Base-by-base conservation (phyloP, 2,797 vertebrate genomes). In the Lerista edwardsae region DNA sequence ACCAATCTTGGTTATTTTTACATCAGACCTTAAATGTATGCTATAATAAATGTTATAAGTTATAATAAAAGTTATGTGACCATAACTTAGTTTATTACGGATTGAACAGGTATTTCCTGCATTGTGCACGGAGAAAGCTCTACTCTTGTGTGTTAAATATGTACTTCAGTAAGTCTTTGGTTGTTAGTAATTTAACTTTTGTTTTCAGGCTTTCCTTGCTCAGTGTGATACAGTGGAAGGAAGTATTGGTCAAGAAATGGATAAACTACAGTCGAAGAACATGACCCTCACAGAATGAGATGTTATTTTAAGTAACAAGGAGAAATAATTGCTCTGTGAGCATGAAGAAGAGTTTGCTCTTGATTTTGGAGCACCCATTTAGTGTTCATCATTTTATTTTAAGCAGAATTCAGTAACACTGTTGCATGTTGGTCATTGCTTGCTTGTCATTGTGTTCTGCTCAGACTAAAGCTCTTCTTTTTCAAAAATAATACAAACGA, bases 141-240 rank as follows among this genome's bases (percentile, higher is more conserved):
- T 59, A 17, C 79, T 89, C 57, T 61, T 84, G 55, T 44, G 62
- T n/a, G 79, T 79, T 5, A 25, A 61, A 61, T 23, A 61, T 23
- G 23, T 11, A 1, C n/a, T 69, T 39, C 44, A 77, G 0, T 62
- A 82, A 57, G 1, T 19, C 1, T 21, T 1, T 55, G 14, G 75
- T 15, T 15, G 64, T 0, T 91, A 78, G 85, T 23, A 57, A 71
- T 17, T 82, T 88, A 89, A 29, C 88, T 55, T 92, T 21, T 89
- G 85, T 87, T 90, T 83, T 88, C 90, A 99, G 98, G 97, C 97
- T 75, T 98, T 98, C 90, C 96, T 99, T 88, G 98, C 98, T 51
- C 97, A 98, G 87, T 99, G 98, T 88, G 99, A 99, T 94, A 97
- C 96, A 83, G 96, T 98, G 59, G 98, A 99, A 94, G 98, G 98